A percentile compares a stretch with the other conserved stretches of the same genome.
These are phyloP conservation scores for Ramphastos sulfuratus DNA, from an alignment of 2,113 vertebrate species.

Conservation along the genomic window DNA sequence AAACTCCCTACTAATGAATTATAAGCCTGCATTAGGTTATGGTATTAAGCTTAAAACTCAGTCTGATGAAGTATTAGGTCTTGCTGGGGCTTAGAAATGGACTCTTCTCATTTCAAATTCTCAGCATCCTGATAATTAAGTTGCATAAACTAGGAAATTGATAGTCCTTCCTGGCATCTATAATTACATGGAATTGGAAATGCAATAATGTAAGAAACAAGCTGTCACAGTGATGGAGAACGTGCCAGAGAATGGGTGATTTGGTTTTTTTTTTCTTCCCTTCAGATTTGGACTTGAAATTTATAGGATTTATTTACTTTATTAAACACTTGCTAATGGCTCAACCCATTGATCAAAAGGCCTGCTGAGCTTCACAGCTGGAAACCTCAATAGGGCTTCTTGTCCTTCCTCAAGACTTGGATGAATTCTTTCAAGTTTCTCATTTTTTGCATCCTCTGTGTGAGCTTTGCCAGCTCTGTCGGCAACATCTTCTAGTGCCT, in stretches of 20 bases:
- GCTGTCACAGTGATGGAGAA: conserved; percentile 27
- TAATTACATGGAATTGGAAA: conserved; percentile 40
- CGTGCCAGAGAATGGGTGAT: neutral
- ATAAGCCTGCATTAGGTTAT: neutral
- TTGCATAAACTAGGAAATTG: conserved; percentile 13
- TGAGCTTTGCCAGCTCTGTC: neutral
- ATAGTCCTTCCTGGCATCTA: conserved; percentile 11
- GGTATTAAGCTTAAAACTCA: neutral
- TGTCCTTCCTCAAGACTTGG: neutral
- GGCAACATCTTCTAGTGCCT: neutral
- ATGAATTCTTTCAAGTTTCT: neutral
- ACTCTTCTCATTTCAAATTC: conserved; percentile 21
- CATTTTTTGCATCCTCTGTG: neutral
- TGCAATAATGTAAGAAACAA: conserved; percentile 29
- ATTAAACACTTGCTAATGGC: conserved; percentile 15
- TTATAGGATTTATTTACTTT: conserved; percentile 12
- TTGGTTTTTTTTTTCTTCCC: neutral
- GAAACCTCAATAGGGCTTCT: neutral
- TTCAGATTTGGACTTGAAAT: conserved; percentile 1
- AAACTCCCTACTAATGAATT: neutral
- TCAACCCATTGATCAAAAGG: neutral
- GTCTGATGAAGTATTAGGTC: neutral
- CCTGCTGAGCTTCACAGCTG: neutral
- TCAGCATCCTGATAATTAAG: conserved; percentile 30
- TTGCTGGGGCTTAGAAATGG: neutral